Evolutionary conservation across 2,888 invertebrate genomes (phyloP), one percentile per base, ranked within the genome.

Genomic region (Zhengitettix transpicula): DNA sequence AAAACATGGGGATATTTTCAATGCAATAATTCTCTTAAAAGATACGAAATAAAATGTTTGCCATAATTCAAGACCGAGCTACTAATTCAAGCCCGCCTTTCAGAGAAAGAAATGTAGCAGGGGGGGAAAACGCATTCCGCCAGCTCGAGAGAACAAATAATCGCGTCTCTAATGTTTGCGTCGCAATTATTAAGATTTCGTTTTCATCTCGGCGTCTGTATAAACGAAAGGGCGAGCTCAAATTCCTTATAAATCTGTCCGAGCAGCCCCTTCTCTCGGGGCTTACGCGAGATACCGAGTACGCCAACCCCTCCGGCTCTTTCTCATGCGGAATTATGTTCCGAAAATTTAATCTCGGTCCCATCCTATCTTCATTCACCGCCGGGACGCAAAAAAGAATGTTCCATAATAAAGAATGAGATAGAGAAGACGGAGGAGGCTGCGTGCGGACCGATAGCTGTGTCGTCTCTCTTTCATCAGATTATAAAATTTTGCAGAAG

Each of bases 171-270:
- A 68, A 69, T 69, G 70, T 70, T 70, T 69, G 68, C 68, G 71
- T 69, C 70, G 70, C 69, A 70, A 70, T 71, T 71, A 71, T 71
- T 70, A 71, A 71, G 71, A 71, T 71, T 71, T 71, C 70, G 70
- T 70, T 70, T 70, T 68, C 70, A 69, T 70, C 70, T 68, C 66
- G 65, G 67, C 69, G 69, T 69, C 69, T 69, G 68, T 66, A 67
- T 68, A 68, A 68, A 67, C 67, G 68, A n/a, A 47, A 47, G 47
- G 47, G n/a, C n/a, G 47, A 64, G 47, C 47, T 47, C 47, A n/a
- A 47, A 47, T 47, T 47, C 47, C 47, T 47, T 47, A n/a, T n/a
- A 14, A n/a, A 12, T 47, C 47, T 47, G 47, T 47, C 28, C 28
- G 47, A n/a, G 47, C n/a, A 14, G 47, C n/a, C n/a, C 47, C n/a